Conservation (phyloP, 2,888 invertebrate genomes). For the Chironomus riparius region DNA sequence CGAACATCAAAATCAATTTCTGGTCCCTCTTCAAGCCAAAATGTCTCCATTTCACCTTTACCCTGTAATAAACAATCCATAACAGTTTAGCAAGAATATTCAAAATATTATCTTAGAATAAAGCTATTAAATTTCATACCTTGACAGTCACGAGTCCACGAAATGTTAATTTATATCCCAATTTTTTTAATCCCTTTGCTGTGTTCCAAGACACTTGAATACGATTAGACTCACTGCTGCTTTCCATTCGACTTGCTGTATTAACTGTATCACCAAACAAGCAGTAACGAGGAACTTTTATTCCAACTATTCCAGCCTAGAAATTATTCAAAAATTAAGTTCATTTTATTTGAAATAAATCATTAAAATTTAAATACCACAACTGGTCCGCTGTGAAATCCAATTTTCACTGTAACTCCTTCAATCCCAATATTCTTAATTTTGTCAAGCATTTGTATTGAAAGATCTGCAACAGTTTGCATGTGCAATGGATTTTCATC, state of each 20-base stretch:
- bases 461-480: constrained; percentile 65
- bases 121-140: constrained; percentile 48
- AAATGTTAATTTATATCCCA: constrained; percentile 56
- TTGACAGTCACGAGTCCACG: constrained; percentile 72
- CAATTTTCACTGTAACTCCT: constrained; percentile 56
- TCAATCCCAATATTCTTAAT: constrained; percentile 56
- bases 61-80: constrained; percentile 47
- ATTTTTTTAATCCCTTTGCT: constrained; percentile 54
- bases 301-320: constrained; percentile 70
- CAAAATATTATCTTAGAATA: too few species aligned
- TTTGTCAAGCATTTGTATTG: constrained; percentile 62
- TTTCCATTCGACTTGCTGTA: constrained; percentile 85
- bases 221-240: constrained; percentile 53
- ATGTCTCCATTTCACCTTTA: constrained; percentile 82
- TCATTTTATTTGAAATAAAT: too few species aligned
- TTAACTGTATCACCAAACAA: constrained; percentile 88
- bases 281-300: constrained; percentile 77
- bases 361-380: too few species aligned
- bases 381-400: constrained; percentile 32
- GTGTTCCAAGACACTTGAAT: constrained; percentile 70
- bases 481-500: constrained; percentile 67
- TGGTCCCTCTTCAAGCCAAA: constrained; percentile 60
- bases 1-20: constrained; percentile 35
- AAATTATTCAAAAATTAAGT: too few species aligned
- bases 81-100: too few species aligned